A percentile compares a stretch with the other conserved stretches of the same genome.
phyloP scores from a whole-genome alignment of 2,888 invertebrate genomes.

The Phengaris arion region DNA sequence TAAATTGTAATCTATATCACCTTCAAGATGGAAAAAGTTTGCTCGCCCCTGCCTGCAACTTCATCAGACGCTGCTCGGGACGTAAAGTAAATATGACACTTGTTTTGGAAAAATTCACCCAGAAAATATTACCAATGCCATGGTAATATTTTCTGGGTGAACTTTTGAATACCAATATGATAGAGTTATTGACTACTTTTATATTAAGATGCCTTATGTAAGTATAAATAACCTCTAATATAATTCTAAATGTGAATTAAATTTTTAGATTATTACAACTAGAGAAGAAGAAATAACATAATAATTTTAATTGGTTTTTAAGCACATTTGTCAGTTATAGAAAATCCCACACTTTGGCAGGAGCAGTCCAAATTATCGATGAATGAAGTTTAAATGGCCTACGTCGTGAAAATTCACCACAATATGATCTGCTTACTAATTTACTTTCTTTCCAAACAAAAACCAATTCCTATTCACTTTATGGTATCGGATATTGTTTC shows the following conservation, averaged over 20 bases:
- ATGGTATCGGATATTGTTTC: conserved; percentile 2
- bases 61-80: conserved; percentile 1
- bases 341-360: background rate
- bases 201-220: too few species aligned
- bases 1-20: conserved; percentile 25
- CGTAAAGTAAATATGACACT: conserved; percentile 21
- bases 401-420: background rate
- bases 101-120: background rate
- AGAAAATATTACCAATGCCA: background rate
- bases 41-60: background rate
- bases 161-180: background rate
- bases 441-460: background rate
- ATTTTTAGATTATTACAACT: too few species aligned
- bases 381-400: background rate
- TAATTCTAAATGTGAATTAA: too few species aligned
- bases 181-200: background rate
- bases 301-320: too few species aligned
- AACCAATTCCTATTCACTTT: conserved; percentile 13
- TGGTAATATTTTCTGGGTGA: too few species aligned
- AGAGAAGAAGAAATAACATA: too few species aligned
- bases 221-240: too few species aligned
- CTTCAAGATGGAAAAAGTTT: conserved; percentile 23
- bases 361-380: background rate
- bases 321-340: too few species aligned
- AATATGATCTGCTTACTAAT: conserved; percentile 6